Conservation (phyloP, 2,888 invertebrate genomes). For the Neocrepidodera transversa region DNA sequence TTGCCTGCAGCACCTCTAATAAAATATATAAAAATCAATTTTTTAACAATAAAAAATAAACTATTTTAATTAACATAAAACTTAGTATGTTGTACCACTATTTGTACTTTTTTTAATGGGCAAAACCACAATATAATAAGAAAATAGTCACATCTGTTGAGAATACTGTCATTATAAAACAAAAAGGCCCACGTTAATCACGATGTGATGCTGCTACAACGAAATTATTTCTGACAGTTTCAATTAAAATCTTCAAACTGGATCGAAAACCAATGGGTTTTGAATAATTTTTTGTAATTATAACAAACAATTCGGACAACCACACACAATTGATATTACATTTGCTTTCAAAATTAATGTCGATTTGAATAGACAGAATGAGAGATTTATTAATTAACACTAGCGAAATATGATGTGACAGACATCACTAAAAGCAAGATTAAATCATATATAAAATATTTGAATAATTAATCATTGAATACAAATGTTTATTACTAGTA, state of each 20-base stretch:
- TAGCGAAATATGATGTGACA: slow-evolving; percentile 1
- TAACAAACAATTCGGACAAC: slow-evolving; percentile 25
- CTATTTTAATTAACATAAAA: too few relatives aligned
- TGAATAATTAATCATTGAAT: too few relatives aligned
- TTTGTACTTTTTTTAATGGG: too few relatives aligned
- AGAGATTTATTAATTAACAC: slow-evolving; percentile 11
- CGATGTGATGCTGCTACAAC: slow-evolving; percentile 2
- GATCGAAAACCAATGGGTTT: slow-evolving; percentile 9
- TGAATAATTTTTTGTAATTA: slow-evolving; percentile 26
- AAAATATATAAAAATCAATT: too few relatives aligned
- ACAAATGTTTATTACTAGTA: too few relatives aligned
- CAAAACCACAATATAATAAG: neutral
- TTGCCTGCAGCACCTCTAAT: too few relatives aligned
- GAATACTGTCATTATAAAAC: slow-evolving; percentile 20
- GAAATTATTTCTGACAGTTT: slow-evolving; percentile 16
- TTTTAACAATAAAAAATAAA: too few relatives aligned
- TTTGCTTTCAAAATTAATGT: slow-evolving; percentile 19
- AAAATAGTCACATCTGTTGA: slow-evolving; percentile 18
- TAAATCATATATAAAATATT: neutral
- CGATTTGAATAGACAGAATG: slow-evolving; percentile 14
- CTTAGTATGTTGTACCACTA: too few relatives aligned
- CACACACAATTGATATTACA: slow-evolving; percentile 11
- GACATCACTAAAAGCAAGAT: neutral
- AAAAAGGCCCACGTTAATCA: slow-evolving; percentile 18
- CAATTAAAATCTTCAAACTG: slow-evolving; percentile 11